Percentiles rank a stretch among this genome's conserved stretches.
Evolutionary conservation across 2,888 invertebrate genomes (phyloP).

Genomic region (Tyria jacobaeae): DNA sequence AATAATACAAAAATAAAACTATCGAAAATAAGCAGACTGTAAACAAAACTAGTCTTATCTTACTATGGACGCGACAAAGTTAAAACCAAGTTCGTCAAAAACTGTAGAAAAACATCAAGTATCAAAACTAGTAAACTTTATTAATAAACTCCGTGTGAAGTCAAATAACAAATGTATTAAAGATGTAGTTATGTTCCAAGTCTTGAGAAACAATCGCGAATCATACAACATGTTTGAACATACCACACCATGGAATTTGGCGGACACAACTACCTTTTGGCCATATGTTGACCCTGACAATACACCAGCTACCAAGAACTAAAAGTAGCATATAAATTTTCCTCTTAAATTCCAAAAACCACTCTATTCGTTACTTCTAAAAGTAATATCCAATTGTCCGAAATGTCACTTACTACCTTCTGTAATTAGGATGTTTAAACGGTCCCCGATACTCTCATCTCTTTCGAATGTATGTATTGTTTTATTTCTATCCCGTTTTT

Average conservation of each 20-base stretch:
- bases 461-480: slow-evolving; percentile 72
- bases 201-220: slow-evolving; percentile 39
- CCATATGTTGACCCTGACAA: slow-evolving; percentile 85
- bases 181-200: not conserved
- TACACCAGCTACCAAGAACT: slow-evolving; percentile 61
- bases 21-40: too few relatives aligned
- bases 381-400: slow-evolving; percentile 36
- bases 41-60: too few relatives aligned
- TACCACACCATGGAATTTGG: slow-evolving; percentile 68
- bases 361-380: slow-evolving; percentile 27
- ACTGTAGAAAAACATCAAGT: not conserved
- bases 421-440: slow-evolving; percentile 28
- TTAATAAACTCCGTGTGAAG: slow-evolving; percentile 9
- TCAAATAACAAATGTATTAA: slow-evolving; percentile 3
- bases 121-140: slow-evolving; percentile 2
- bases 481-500: slow-evolving; percentile 74
- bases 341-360: slow-evolving; percentile 22
- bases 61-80: not conserved
- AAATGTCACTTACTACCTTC: slow-evolving; percentile 55
- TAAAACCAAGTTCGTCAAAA: not conserved
- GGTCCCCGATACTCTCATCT: slow-evolving; percentile 61
- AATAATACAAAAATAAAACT: too few relatives aligned
- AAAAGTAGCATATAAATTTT: slow-evolving; percentile 33
- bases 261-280: slow-evolving; percentile 70
- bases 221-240: slow-evolving; percentile 52